Conservation (phyloP, 2,888 invertebrate genomes). For the Philhelius pedissequus region DNA sequence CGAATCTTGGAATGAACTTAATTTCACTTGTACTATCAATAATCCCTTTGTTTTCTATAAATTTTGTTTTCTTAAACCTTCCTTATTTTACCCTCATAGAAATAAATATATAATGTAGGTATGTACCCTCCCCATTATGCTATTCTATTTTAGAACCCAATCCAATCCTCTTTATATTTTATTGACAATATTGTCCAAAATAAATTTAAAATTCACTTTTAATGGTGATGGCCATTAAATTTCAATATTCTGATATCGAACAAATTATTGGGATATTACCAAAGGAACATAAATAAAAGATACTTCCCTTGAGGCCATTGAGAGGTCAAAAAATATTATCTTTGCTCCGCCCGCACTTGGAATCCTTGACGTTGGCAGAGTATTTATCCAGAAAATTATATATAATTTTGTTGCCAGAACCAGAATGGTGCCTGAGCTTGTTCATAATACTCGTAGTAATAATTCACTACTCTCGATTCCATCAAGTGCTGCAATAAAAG, state of each 20-base stretch:
- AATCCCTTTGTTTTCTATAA: not conserved
- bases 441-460: too few relatives aligned
- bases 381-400: slow-evolving; percentile 47
- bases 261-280: slow-evolving; percentile 18
- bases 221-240: slow-evolving; percentile 24
- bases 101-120: not conserved
- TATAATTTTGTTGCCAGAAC: slow-evolving; percentile 45
- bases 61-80: not conserved
- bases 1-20: too few relatives aligned
- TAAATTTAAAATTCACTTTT: slow-evolving; percentile 18
- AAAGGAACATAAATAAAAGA: slow-evolving; percentile 11
- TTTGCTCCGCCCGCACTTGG: not conserved
- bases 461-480: slow-evolving; percentile 52
- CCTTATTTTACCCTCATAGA: not conserved
- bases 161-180: not conserved
- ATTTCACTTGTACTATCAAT: too few relatives aligned
- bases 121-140: not conserved
- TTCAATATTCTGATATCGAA: slow-evolving; percentile 27
- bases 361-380: slow-evolving; percentile 5
- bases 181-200: not conserved
- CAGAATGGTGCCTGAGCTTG: not conserved
- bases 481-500: slow-evolving; percentile 56
- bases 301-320: not conserved
- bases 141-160: not conserved
- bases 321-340: slow-evolving; percentile 29